phyloP scores from a whole-genome alignment of 2,797 vertebrate species.

The Eulemur rubriventer region DNA sequence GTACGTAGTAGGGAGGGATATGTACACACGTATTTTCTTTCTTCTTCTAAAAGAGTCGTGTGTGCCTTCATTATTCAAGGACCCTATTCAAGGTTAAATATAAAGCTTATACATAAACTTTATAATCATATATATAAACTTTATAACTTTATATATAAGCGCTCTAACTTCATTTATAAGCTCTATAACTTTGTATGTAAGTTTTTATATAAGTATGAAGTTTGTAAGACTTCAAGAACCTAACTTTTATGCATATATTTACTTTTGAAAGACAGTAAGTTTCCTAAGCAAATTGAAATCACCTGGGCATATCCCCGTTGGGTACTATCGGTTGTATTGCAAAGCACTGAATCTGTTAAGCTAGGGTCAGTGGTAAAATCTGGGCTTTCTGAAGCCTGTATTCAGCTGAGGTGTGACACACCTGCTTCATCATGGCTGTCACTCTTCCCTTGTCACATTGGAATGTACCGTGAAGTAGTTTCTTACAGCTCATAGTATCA shows the following conservation, averaged over 20 bases:
- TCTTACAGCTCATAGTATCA: background rate
- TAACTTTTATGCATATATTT: background rate
- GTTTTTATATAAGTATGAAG: background rate
- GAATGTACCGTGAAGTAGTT: background rate
- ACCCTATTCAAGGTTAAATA: background rate
- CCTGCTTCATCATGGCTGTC: background rate
- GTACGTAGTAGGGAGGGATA: background rate
- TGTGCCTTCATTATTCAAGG: background rate
- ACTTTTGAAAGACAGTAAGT: background rate
- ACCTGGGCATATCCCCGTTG: background rate
- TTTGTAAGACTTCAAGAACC: background rate
- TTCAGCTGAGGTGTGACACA: background rate
- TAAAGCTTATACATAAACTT: background rate
- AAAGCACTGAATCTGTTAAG: background rate
- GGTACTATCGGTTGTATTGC: background rate
- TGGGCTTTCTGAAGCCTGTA: background rate
- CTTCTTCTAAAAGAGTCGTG: background rate
- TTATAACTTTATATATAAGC: background rate
- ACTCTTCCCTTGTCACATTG: background rate
- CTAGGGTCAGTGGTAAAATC: background rate
- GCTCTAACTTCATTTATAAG: background rate
- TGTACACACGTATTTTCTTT: background rate
- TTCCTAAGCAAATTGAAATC: background rate
- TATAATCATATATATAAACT: background rate
- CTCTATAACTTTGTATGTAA: background rate